Evolutionary conservation across 2,113 vertebrate genomes (phyloP).

Genomic region (Camelus bactrianus): DNA sequence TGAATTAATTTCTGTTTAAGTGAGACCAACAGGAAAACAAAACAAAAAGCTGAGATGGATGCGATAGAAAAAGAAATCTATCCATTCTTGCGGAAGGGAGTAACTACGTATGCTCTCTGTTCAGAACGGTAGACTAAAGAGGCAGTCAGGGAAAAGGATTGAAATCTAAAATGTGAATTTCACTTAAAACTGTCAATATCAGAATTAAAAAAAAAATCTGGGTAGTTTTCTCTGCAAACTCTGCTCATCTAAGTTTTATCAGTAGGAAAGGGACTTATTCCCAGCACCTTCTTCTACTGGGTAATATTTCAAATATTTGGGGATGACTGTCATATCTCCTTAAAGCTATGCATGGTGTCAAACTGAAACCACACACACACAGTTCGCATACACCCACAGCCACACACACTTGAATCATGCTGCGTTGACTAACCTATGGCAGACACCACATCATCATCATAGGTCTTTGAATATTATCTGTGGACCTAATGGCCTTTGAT

Average conservation of each 20-base stretch:
- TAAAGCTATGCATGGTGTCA: not conserved
- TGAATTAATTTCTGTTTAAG: slow-evolving; percentile 62
- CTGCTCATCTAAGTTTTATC: not conserved
- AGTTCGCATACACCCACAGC: not conserved
- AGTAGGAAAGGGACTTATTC: not conserved
- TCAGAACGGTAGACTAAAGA: not conserved
- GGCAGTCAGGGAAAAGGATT: not conserved
- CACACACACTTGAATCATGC: not conserved
- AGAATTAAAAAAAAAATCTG: not conserved
- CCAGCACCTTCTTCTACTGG: not conserved
- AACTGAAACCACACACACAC: not conserved
- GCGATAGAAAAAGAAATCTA: not conserved
- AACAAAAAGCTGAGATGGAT: not conserved
- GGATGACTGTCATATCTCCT: not conserved
- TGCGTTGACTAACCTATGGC: not conserved
- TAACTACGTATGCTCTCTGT: not conserved
- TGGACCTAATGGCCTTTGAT: not conserved
- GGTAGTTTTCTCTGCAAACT: not conserved
- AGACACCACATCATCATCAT: not conserved
- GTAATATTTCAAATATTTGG: not conserved
- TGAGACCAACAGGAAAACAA: slow-evolving; percentile 44
- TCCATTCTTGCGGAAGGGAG: not conserved
- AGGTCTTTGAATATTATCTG: not conserved
- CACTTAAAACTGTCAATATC: not conserved
- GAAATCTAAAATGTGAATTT: not conserved